phyloP scores from a whole-genome alignment of 2,113 vertebrate genomes.

The Probosciger aterrimus region DNA sequence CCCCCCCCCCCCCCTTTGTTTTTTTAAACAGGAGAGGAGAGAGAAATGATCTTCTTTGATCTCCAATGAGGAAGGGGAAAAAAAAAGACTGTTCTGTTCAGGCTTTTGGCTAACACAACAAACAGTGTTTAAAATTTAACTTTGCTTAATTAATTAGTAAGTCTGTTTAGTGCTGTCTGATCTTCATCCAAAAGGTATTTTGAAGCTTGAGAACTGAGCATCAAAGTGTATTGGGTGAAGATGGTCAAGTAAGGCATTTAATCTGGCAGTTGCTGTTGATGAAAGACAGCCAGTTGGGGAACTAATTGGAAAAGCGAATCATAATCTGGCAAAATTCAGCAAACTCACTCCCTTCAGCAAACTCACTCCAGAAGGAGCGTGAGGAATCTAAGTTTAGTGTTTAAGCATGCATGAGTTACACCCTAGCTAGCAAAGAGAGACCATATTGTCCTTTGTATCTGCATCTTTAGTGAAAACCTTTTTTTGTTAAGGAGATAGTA shows the following conservation, averaged over 20 bases:
- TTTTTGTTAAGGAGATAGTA: background rate
- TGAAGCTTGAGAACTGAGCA: slow-evolving; percentile 90
- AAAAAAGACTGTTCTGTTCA: slow-evolving; percentile 90
- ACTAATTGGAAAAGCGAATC: slow-evolving; percentile 64
- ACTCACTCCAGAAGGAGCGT: background rate
- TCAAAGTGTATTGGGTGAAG: slow-evolving; percentile 90
- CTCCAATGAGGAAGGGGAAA: slow-evolving; percentile 78
- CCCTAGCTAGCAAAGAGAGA: background rate
- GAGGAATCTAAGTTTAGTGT: slow-evolving; percentile 6
- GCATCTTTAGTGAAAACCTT: background rate
- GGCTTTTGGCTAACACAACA: slow-evolving; percentile 97
- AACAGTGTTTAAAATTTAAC: slow-evolving; percentile 99
- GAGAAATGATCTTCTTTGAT: slow-evolving; percentile 88
- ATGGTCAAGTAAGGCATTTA: slow-evolving; percentile 85
- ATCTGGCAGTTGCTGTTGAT: slow-evolving; percentile 75
- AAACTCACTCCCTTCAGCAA: slow-evolving; percentile 24
- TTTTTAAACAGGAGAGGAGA: slow-evolving; percentile 64
- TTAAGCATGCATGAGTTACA: slow-evolving; percentile 5
- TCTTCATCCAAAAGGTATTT: slow-evolving; percentile 97
- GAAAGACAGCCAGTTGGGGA: slow-evolving; percentile 74
- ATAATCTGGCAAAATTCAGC: slow-evolving; percentile 59
- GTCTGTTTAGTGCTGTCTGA: slow-evolving; percentile 99
- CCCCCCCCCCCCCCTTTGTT: background rate
- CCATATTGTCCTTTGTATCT: background rate
- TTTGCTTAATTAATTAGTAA: slow-evolving; percentile 99